Evolutionary conservation across 2,888 invertebrate genomes (phyloP).

Genomic region (Thalpophila matura): DNA sequence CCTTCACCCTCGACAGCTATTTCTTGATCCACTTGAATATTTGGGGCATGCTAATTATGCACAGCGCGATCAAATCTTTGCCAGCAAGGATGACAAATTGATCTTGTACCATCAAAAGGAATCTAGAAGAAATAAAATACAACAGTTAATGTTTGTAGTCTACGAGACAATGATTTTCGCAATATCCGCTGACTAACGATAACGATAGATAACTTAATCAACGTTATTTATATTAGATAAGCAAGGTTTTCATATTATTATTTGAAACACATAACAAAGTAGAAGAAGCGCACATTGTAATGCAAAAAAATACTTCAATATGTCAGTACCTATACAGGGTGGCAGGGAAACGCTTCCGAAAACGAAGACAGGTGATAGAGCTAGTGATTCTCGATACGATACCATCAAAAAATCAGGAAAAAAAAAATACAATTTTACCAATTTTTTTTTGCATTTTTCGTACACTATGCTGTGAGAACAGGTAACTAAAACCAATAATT

Average conservation of each 20-base stretch:
- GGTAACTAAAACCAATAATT: too few relatives aligned
- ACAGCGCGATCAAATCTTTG: conserved; percentile 11
- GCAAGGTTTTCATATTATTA: too few relatives aligned
- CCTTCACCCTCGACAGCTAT: conserved; percentile 7
- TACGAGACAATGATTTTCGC: conserved; percentile 1
- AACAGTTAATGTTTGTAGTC: not conserved
- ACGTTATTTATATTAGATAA: not conserved
- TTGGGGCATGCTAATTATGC: not conserved
- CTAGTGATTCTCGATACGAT: too few relatives aligned
- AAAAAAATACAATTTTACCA: too few relatives aligned
- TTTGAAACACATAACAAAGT: not conserved
- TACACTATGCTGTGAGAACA: too few relatives aligned
- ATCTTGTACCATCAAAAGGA: conserved; percentile 3
- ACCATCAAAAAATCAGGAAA: too few relatives aligned
- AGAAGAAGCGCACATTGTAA: too few relatives aligned
- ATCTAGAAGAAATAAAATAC: conserved; percentile 5
- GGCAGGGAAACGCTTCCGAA: too few relatives aligned
- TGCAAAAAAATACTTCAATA: too few relatives aligned
- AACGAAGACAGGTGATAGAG: too few relatives aligned
- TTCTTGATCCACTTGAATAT: not conserved
- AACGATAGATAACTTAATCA: not conserved
- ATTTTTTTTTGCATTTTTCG: too few relatives aligned
- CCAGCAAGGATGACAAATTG: conserved; percentile 11
- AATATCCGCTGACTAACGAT: conserved; percentile 5
- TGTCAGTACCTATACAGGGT: too few relatives aligned